Conservation (phyloP, 92 coral and sea anemone species). For the Galaxea fascicularis region DNA sequence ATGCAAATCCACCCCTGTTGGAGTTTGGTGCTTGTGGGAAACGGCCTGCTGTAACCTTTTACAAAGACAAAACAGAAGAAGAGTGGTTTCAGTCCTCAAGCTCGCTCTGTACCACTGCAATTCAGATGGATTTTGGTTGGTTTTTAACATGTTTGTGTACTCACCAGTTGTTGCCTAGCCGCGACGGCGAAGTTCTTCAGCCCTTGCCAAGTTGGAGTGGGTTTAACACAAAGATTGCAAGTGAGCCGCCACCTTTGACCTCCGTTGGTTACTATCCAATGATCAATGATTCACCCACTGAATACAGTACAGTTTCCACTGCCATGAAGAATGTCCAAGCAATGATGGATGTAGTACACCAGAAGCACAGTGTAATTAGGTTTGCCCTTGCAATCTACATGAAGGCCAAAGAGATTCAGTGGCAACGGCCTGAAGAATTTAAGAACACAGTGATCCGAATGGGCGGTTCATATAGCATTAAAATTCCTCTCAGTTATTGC, state of each 20-base stretch:
- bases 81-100: constrained; percentile 56
- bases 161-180: constrained; percentile 24
- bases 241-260: constrained; percentile 42
- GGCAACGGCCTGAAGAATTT: constrained; percentile 58
- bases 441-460: constrained; percentile 58
- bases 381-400: constrained; percentile 73
- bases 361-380: constrained; percentile 64
- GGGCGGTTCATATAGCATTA: constrained; percentile 74
- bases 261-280: constrained; percentile 75
- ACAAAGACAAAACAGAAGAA: constrained; percentile 57
- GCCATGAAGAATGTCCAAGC: constrained; percentile 64
- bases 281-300: constrained; percentile 64
- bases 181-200: constrained; percentile 26
- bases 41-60: constrained; percentile 49
- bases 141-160: constrained; percentile 46
- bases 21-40: constrained; percentile 62
- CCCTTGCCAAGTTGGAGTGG: constrained; percentile 73
- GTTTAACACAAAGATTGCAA: constrained; percentile 14
- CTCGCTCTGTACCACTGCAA: constrained; percentile 31
- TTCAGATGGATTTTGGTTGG: constrained; percentile 58
- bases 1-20: constrained; percentile 23
- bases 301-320: constrained; percentile 70
- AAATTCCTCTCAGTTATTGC: constrained; percentile 73
- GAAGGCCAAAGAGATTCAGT: constrained; percentile 77
- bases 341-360: constrained; percentile 37